A percentile compares a stretch with the other conserved stretches of the same genome.
phyloP scores from a whole-genome alignment of 2,888 invertebrate species.

The Polia nebulosa region DNA sequence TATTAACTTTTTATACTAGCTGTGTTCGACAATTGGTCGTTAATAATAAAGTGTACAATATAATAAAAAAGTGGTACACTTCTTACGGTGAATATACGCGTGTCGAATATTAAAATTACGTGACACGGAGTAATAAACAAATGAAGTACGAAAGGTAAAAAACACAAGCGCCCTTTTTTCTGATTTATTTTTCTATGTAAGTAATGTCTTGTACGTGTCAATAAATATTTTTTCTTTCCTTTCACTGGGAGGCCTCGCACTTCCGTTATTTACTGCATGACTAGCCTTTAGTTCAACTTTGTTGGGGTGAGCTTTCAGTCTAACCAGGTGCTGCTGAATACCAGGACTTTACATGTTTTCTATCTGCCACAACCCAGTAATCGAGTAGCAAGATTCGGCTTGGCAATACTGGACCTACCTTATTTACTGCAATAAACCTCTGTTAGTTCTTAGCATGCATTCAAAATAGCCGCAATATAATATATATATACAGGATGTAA shows the following conservation, averaged over 20 bases:
- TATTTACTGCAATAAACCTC: too few relatives aligned
- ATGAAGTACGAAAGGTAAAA: constrained; percentile 17
- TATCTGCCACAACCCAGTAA: too few relatives aligned
- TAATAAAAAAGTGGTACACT: constrained; percentile 25
- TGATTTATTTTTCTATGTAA: neutral
- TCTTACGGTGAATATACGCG: constrained; percentile 34
- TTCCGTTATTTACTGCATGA: neutral
- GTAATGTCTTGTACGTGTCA: neutral
- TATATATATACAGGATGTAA: too few relatives aligned
- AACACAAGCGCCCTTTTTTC: neutral
- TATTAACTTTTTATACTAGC: constrained; percentile 21
- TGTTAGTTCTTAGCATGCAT: too few relatives aligned
- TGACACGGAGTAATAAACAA: constrained; percentile 27
- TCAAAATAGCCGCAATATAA: too few relatives aligned
- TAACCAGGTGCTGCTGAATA: too few relatives aligned
- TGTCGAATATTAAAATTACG: constrained; percentile 39
- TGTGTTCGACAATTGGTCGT: constrained; percentile 24
- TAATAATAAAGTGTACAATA: constrained; percentile 22
- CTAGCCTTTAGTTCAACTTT: too few relatives aligned
- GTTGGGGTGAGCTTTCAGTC: too few relatives aligned
- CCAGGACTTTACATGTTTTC: too few relatives aligned
- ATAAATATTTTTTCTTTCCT: neutral
- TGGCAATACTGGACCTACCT: too few relatives aligned
- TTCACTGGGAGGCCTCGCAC: neutral
- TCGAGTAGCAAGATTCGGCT: too few relatives aligned